phyloP scores from a whole-genome alignment of 1,140 invertebrate genomes.

The Drosophila funebris region DNA sequence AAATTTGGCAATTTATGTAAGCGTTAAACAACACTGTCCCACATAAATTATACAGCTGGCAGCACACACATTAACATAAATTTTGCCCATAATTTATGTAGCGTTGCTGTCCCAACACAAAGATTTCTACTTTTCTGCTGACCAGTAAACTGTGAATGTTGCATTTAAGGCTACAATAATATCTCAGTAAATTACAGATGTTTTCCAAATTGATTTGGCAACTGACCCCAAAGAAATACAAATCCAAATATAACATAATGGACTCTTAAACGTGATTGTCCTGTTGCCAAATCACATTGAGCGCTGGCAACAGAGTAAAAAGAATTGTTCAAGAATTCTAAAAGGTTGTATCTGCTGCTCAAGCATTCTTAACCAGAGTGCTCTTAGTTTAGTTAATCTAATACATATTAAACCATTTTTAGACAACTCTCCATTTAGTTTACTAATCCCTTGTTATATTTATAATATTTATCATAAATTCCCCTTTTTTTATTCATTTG shows the following conservation, averaged over 20 bases:
- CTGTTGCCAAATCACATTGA: no score
- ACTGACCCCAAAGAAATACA: background rate
- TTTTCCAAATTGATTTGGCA: slow-evolving; percentile 10
- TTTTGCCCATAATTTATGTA: slow-evolving; percentile 54
- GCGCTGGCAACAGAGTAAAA: no score
- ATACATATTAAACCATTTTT: no score
- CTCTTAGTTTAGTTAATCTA: no score
- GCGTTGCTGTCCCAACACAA: slow-evolving; percentile 17
- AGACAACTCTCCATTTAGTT: no score
- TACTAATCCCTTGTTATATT: slow-evolving; percentile 7
- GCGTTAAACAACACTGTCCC: slow-evolving; percentile 39
- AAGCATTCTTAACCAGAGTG: no score
- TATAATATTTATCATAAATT: no score
- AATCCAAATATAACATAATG: background rate
- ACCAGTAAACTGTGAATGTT: background rate
- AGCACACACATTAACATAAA: slow-evolving; percentile 51
- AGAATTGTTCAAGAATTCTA: no score
- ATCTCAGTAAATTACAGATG: slow-evolving; percentile 2
- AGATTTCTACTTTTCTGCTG: background rate
- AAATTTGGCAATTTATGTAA: slow-evolving; percentile 38
- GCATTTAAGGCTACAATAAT: background rate
- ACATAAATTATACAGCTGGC: slow-evolving; percentile 22
- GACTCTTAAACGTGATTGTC: no score
- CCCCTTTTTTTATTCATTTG: slow-evolving; percentile 81
- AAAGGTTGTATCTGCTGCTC: no score